A percentile compares a stretch with the other conserved stretches of the same genome.
phyloP scores from a whole-genome alignment of 2,888 invertebrate species.

The Rutpela maculata region DNA sequence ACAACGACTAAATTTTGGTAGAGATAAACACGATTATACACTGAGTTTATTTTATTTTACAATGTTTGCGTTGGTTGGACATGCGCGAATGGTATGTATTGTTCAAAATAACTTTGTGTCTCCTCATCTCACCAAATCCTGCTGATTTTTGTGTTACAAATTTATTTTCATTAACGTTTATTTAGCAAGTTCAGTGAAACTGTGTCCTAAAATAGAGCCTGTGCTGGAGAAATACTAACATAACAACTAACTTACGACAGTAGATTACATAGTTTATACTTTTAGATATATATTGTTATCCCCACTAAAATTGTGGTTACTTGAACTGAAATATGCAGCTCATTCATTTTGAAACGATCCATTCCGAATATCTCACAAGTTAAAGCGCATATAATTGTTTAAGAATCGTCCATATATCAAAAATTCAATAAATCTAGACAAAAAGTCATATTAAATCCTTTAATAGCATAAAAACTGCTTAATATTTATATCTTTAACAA shows the following conservation, averaged over 20 bases:
- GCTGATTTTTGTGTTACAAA: constrained; percentile 41
- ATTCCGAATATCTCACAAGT: too few species aligned
- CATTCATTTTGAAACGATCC: too few species aligned
- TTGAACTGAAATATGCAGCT: background rate
- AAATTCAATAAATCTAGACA: too few species aligned
- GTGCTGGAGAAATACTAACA: constrained; percentile 71
- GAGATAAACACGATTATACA: constrained; percentile 70
- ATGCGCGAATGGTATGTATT: constrained; percentile 75
- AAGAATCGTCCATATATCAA: too few species aligned
- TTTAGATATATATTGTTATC: background rate
- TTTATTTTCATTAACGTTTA: constrained; percentile 47
- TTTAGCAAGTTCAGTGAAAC: constrained; percentile 71
- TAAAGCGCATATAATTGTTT: too few species aligned
- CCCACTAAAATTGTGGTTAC: background rate
- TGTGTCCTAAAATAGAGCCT: constrained; percentile 71
- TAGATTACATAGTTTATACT: background rate
- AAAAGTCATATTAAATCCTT: too few species aligned
- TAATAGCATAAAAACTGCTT: too few species aligned
- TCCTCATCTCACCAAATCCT: constrained; percentile 51
- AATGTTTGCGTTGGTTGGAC: constrained; percentile 74
- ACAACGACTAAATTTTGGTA: constrained; percentile 40
- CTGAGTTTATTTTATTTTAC: constrained; percentile 74
- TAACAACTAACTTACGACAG: background rate
- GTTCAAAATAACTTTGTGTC: constrained; percentile 60
- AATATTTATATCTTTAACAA: too few species aligned